phyloP scores from a whole-genome alignment of 2,113 vertebrate genomes.

The Dinomys branickii region DNA sequence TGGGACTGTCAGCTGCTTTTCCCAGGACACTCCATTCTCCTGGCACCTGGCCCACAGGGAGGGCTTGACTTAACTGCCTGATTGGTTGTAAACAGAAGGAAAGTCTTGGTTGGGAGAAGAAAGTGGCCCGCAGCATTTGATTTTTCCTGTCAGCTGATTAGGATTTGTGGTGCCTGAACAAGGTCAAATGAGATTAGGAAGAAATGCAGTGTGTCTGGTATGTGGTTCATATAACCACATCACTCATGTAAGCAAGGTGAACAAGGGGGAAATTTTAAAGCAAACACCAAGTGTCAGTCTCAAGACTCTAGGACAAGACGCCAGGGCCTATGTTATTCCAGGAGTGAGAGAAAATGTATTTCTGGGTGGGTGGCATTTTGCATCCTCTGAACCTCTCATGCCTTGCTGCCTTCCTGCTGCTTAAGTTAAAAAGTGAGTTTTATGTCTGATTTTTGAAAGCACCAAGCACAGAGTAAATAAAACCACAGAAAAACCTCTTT shows the following conservation, averaged over 20 bases:
- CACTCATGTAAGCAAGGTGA: slow-evolving; percentile 9
- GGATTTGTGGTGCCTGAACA: slow-evolving; percentile 60
- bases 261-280: not conserved
- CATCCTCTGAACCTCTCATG: not conserved
- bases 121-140: slow-evolving; percentile 12
- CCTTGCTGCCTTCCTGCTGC: not conserved
- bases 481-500: not conserved
- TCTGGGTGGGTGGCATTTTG: not conserved
- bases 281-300: slow-evolving; percentile 9
- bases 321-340: not conserved
- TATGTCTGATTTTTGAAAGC: slow-evolving; percentile 15
- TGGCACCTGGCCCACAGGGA: slow-evolving; percentile 35
- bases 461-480: not conserved
- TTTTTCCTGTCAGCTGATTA: slow-evolving; percentile 71
- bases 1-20: not conserved
- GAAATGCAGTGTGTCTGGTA: slow-evolving; percentile 23
- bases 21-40: not conserved
- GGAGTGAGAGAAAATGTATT: not conserved
- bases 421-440: not conserved
- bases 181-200: slow-evolving; percentile 75
- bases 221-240: not conserved
- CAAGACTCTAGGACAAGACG: slow-evolving; percentile 24
- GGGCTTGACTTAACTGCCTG: slow-evolving; percentile 50
- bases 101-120: not conserved
- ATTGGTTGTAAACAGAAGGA: slow-evolving; percentile 62